These are phyloP conservation scores for Carollia perspicillata DNA, from an alignment of 2,113 vertebrate genomes.

Conservation along the genomic window DNA sequence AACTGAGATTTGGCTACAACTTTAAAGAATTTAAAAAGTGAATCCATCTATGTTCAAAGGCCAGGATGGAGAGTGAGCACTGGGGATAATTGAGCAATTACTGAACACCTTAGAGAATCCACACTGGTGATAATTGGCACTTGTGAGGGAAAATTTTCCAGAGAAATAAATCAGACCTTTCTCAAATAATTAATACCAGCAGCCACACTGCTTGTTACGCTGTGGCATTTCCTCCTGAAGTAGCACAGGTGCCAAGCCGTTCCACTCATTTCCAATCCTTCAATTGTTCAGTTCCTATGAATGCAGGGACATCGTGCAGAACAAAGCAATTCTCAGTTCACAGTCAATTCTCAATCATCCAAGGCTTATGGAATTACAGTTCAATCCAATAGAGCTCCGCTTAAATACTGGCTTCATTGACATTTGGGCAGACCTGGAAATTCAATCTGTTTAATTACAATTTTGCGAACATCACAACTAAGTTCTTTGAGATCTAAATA, in stretches of 20 bases:
- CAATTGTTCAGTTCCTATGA: neutral
- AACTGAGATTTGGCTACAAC: neutral
- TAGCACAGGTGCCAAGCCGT: neutral
- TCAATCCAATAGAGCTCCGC: neutral
- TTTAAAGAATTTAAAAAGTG: neutral
- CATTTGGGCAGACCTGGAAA: constrained; percentile 10
- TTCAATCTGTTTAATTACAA: constrained; percentile 5
- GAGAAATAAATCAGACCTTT: constrained; percentile 13
- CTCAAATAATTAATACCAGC: constrained; percentile 15
- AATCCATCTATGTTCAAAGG: neutral
- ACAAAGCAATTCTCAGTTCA: neutral
- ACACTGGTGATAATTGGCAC: neutral
- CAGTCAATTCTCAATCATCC: neutral
- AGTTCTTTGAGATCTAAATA: constrained; percentile 30
- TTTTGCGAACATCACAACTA: neutral
- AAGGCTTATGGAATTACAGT: neutral
- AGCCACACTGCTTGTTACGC: neutral
- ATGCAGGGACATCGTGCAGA: neutral
- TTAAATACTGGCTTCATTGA: neutral
- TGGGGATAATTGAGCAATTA: neutral
- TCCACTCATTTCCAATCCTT: neutral
- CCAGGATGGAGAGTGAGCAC: neutral
- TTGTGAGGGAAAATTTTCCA: neutral
- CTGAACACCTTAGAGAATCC: neutral
- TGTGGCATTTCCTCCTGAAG: neutral